A percentile compares a stretch with the other conserved stretches of the same genome.
These are phyloP conservation scores for Ceratina calcarata DNA, from an alignment of 1,140 invertebrate genomes.

Conservation along the genomic window DNA sequence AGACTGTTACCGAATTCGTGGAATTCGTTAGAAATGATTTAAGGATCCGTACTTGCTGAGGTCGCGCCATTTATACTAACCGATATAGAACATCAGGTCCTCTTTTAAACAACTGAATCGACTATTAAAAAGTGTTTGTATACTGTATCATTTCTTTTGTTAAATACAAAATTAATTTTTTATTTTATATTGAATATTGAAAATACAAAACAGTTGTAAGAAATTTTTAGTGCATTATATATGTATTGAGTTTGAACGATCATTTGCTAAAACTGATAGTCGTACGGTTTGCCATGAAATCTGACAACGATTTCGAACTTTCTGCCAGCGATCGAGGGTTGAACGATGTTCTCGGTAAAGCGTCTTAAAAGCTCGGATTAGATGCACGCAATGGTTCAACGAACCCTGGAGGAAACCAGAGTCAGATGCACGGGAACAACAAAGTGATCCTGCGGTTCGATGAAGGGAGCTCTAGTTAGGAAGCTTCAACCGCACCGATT, in stretches of 20 bases:
- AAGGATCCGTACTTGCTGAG: not conserved
- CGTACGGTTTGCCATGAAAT: not conserved
- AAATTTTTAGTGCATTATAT: too few species aligned
- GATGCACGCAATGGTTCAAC: constrained; percentile 40
- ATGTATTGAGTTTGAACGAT: too few species aligned
- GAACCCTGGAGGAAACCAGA: not conserved
- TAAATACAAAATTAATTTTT: too few species aligned
- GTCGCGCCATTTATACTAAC: too few species aligned
- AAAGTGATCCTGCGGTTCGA: constrained; percentile 4
- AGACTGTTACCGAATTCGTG: constrained; percentile 27
- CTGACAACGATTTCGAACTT: not conserved
- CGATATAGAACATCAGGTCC: too few species aligned
- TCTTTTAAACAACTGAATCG: too few species aligned
- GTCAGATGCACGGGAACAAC: constrained; percentile 4
- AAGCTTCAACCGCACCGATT: not conserved
- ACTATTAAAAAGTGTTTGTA: too few species aligned
- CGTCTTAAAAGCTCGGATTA: constrained; percentile 16
- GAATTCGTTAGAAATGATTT: constrained; percentile 32
- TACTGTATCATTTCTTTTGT: too few species aligned
- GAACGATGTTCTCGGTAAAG: constrained; percentile 3
- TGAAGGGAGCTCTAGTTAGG: not conserved
- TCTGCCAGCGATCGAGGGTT: not conserved
- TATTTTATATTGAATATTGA: too few species aligned
- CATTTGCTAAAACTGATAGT: not conserved
- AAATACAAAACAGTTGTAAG: too few species aligned